Percentiles rank a stretch among this genome's conserved stretches.
phyloP scores from a whole-genome alignment of 1,140 invertebrate species.

The Phenacoccus solenopsis region DNA sequence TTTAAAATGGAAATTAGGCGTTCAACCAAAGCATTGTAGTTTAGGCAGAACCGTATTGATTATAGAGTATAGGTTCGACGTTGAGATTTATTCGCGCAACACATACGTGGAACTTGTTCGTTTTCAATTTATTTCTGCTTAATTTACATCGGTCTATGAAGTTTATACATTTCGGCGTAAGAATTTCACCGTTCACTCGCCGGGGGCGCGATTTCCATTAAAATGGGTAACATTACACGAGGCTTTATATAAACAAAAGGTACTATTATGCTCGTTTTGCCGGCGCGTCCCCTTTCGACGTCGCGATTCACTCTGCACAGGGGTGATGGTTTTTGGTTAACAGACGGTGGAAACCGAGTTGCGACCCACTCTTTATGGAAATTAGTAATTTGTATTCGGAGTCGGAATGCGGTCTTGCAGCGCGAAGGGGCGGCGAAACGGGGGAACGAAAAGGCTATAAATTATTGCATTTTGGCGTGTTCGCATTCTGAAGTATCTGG shows the following conservation, averaged over 20 bases:
- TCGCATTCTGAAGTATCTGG: conserved; percentile 11
- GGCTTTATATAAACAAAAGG: conserved; percentile 17
- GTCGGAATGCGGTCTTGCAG: conserved; percentile 5
- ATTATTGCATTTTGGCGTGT: conserved; percentile 16
- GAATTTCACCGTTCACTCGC: not conserved
- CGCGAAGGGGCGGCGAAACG: not conserved
- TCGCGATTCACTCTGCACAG: too few species aligned
- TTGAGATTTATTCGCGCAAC: not conserved
- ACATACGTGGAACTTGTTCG: not conserved
- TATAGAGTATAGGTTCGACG: too few species aligned
- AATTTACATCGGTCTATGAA: conserved; percentile 6
- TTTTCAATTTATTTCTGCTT: conserved; percentile 18
- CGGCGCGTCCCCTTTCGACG: not conserved
- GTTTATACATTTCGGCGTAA: not conserved
- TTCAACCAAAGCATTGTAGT: too few species aligned
- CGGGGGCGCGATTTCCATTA: conserved; percentile 7
- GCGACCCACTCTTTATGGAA: conserved; percentile 15
- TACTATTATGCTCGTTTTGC: conserved; percentile 8
- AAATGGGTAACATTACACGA: conserved; percentile 12
- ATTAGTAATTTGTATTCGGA: conserved; percentile 17
- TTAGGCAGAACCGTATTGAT: too few species aligned
- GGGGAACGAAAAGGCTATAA: conserved; percentile 7
- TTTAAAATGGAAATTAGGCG: too few species aligned
- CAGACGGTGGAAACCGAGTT: conserved; percentile 14
- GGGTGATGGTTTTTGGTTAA: conserved; percentile 8